Base-by-base conservation (phyloP, 2,888 invertebrate genomes). In the Clanis bilineata region DNA sequence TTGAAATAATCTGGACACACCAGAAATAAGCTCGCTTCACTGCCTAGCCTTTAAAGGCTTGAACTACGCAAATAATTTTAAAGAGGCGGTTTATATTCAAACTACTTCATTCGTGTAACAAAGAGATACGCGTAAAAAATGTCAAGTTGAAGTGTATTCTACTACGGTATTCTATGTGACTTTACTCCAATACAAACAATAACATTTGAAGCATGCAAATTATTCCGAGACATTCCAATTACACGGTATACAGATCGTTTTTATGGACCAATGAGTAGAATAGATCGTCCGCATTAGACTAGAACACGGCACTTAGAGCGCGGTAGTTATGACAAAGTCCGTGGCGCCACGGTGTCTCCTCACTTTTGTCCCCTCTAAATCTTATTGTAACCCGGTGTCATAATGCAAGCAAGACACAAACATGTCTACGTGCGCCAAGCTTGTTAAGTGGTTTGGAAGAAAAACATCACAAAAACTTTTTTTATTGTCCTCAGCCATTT, bases 391-490 rank as follows among this genome's bases (percentile, higher is more conserved):
- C 90, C 86, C 90, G 85, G 89, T 86, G 90, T 91, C 90, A 90
- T 91, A 92, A 90, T 91, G 91, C 91, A 92, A 87, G 90, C 88
- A 85, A 82, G 88, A 88, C 90, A 90, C 92, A 92, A 90, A 91
- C 90, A 91, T 88, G 86, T 88, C 89, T 89, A 85, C 89, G 85
- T 89, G 88, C 90, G 90, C 91, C 91, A 90, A 90, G 85, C 89
- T 87, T 88, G 91, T 89, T 92, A 92, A 92, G 92, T 92, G 91
- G 92, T 90, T 91, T 87, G 91, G 91, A 92, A 92, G 91, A 91
- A 92, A 90, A 92, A 91, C 91, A 92, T 90, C 91, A 85, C 86
- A 82, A 85, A 90, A 92, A 91, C 83, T 91, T 92, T 86, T 45
- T 91, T 91, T 90, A 90, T 88, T 86, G 85, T 85, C 82, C 82